phyloP scores from a whole-genome alignment of 35 echinoderm and acorn worm species.

The Heliocidaris tuberculata region DNA sequence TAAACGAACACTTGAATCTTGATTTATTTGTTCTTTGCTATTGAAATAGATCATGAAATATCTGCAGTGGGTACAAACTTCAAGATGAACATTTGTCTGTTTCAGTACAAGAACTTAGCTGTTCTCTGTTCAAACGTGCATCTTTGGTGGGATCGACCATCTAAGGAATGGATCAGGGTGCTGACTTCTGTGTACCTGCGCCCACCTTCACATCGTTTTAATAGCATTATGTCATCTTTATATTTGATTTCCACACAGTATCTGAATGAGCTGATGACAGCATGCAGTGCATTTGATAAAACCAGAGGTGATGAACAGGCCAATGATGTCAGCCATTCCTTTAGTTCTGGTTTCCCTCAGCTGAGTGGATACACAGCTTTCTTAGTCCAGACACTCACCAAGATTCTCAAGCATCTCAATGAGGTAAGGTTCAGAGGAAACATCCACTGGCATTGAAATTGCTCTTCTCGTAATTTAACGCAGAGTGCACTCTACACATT shows the following conservation, averaged over 20 bases:
- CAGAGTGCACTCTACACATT: too few species aligned
- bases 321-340: not conserved
- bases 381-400: conserved; percentile 48
- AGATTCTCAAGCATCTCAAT: conserved; percentile 40
- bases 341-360: not conserved
- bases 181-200: too few species aligned
- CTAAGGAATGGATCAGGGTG: too few species aligned
- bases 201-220: not conserved
- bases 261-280: not conserved
- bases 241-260: not conserved
- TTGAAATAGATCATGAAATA: not conserved
- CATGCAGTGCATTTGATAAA: not conserved
- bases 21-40: not conserved
- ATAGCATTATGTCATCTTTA: not conserved
- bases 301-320: not conserved
- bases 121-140: too few species aligned
- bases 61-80: not conserved
- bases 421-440: conserved; percentile 1
- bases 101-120: too few species aligned
- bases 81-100: not conserved
- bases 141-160: too few species aligned
- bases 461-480: not conserved
- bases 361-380: conserved; percentile 53
- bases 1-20: not conserved
- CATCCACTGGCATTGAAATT: not conserved